Conservation (phyloP, 2,797 vertebrate genomes). For the Syncerus caffer region DNA sequence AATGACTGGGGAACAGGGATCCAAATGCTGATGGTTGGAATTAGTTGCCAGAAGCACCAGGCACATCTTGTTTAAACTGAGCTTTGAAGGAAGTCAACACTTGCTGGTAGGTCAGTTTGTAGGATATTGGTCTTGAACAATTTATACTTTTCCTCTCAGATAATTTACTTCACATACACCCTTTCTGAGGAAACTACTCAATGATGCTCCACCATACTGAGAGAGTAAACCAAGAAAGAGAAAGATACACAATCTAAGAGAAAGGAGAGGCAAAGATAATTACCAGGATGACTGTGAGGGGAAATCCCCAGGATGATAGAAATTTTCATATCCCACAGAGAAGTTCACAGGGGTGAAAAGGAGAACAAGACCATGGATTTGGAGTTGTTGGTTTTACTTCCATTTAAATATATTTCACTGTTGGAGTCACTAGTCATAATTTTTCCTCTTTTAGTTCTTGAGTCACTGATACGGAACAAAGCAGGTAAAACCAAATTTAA, state of each 20-base stretch:
- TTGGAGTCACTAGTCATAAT: not conserved
- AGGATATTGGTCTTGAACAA: not conserved
- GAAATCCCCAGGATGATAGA: not conserved
- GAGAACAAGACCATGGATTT: not conserved
- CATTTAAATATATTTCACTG: slow-evolving; percentile 45
- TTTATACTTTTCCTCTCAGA: not conserved
- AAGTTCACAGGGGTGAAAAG: slow-evolving; percentile 11
- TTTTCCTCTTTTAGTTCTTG: slow-evolving; percentile 20
- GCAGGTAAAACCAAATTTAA: not conserved
- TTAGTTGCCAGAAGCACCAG: not conserved
- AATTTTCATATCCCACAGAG: not conserved
- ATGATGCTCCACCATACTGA: not conserved
- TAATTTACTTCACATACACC: not conserved
- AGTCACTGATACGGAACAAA: slow-evolving; percentile 32
- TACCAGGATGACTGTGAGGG: not conserved
- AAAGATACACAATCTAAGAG: not conserved
- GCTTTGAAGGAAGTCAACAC: not conserved
- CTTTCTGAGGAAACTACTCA: not conserved
- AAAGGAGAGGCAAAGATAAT: not conserved
- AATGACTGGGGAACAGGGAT: not conserved
- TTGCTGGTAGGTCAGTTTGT: not conserved
- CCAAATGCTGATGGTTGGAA: not conserved
- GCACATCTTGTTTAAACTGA: not conserved
- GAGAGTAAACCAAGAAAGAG: not conserved
- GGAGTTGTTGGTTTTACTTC: slow-evolving; percentile 48